Evolutionary conservation across 2,888 invertebrate genomes (phyloP).

Genomic region (Linnaemya vulpina): DNA sequence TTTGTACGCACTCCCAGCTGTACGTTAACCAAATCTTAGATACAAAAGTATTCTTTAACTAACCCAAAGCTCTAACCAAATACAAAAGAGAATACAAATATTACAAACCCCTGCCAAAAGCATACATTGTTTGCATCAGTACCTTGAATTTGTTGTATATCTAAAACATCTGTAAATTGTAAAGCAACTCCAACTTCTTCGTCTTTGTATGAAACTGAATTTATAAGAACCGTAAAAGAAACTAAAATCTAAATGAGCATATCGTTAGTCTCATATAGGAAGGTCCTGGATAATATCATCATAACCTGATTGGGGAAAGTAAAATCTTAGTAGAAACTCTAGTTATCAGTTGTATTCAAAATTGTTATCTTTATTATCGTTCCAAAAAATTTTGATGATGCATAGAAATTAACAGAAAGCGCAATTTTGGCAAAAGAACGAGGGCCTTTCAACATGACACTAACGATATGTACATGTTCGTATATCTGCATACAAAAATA

Average conservation of each 20-base stretch:
- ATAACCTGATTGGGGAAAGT: too few species aligned
- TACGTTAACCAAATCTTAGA: conserved; percentile 28
- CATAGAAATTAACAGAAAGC: too few species aligned
- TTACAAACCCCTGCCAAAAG: conserved; percentile 30
- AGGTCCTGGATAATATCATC: too few species aligned
- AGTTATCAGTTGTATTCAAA: too few species aligned
- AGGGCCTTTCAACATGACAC: too few species aligned
- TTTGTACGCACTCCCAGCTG: conserved; percentile 12
- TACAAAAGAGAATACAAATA: neutral
- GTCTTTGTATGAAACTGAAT: conserved; percentile 27
- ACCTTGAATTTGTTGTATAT: conserved; percentile 15
- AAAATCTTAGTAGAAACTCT: too few species aligned
- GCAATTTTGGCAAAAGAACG: too few species aligned
- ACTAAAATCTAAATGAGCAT: too few species aligned
- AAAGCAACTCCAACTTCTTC: conserved; percentile 5
- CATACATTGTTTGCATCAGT: conserved; percentile 8
- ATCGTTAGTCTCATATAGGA: too few species aligned
- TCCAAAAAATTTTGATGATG: too few species aligned
- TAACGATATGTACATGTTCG: neutral
- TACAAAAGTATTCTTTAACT: conserved; percentile 7
- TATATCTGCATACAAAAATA: neutral
- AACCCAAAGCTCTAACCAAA: neutral
- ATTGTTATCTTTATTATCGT: too few species aligned
- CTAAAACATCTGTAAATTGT: conserved; percentile 16
- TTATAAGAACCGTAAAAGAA: neutral